Evolutionary conservation across 37 sponge, comb jelly and placozoan genomes (phyloP).

Genomic region (Beroe ovata): DNA sequence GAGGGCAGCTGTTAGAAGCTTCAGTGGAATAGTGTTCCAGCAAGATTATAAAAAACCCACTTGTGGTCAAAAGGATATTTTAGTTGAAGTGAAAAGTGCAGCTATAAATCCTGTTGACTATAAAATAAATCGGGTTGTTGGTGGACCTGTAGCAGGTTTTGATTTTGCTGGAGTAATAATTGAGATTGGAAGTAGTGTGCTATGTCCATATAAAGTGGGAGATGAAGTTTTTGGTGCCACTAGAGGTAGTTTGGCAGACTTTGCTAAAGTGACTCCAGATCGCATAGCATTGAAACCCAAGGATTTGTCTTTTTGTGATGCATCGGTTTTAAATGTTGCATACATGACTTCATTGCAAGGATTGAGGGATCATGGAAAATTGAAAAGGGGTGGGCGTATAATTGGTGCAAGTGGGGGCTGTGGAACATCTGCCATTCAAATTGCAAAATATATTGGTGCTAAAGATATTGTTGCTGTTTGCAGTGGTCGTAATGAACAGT

Average conservation of each 20-base stretch:
- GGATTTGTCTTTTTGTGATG: not conserved
- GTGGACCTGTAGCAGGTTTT: slow-evolving; percentile 8
- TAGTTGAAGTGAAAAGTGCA: slow-evolving; percentile 34
- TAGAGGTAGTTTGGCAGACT: slow-evolving; percentile 35
- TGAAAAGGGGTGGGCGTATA: not conserved
- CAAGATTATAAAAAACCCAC: slow-evolving; percentile 18
- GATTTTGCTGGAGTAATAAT: slow-evolving; percentile 39
- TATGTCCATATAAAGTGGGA: not conserved
- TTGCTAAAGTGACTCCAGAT: not conserved
- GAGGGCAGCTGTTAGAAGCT: not conserved
- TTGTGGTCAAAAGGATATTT: slow-evolving; percentile 6
- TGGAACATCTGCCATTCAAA: slow-evolving; percentile 26
- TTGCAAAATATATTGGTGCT: slow-evolving; percentile 17
- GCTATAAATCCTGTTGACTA: slow-evolving; percentile 50
- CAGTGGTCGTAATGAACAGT: slow-evolving; percentile 22
- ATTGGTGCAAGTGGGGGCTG: slow-evolving; percentile 61
- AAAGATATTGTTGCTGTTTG: slow-evolving; percentile 63
- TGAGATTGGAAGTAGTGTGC: not conserved
- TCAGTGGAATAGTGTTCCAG: not conserved
- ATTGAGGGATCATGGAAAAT: slow-evolving; percentile 25
- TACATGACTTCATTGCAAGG: slow-evolving; percentile 31
- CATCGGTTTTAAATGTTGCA: not conserved
- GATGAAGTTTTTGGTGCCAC: slow-evolving; percentile 35
- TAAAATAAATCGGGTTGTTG: not conserved
- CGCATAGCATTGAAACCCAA: not conserved